Percentiles rank a stretch among this genome's conserved stretches.
Evolutionary conservation across 2,888 invertebrate species (phyloP).

Genomic region (Parasteatoda lunata): DNA sequence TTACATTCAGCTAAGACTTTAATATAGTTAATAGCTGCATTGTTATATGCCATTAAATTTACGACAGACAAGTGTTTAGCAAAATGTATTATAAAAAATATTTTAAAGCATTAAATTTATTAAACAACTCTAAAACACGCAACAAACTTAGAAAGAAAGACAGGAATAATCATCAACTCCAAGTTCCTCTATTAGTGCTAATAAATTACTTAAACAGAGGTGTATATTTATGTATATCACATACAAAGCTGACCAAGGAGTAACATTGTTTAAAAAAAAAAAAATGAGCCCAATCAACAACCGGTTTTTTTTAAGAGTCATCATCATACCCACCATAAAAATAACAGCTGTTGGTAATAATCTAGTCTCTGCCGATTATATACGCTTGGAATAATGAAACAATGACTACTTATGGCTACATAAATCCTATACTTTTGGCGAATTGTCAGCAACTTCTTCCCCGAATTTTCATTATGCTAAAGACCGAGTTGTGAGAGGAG

Average conservation of each 20-base stretch:
- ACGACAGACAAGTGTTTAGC: too few relatives aligned
- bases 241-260: neutral
- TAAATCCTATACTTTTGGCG: conserved; percentile 9
- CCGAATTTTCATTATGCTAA: neutral
- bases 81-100: too few relatives aligned
- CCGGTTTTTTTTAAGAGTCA: conserved; percentile 5
- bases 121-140: too few relatives aligned
- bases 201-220: too few relatives aligned
- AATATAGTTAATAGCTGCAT: too few relatives aligned
- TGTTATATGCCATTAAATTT: too few relatives aligned
- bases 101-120: too few relatives aligned
- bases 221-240: neutral
- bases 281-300: neutral
- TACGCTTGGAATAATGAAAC: conserved; percentile 53
- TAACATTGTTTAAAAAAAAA: neutral
- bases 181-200: too few relatives aligned
- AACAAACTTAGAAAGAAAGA: too few relatives aligned
- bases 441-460: neutral
- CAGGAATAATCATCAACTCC: too few relatives aligned
- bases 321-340: conserved; percentile 8
- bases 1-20: too few relatives aligned
- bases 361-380: conserved; percentile 13
- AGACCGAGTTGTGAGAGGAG: neutral
- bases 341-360: conserved; percentile 2
- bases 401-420: conserved; percentile 22